Evolutionary conservation across 2,113 vertebrate species (phyloP).

Genomic region (Chlamydotis undulata): DNA sequence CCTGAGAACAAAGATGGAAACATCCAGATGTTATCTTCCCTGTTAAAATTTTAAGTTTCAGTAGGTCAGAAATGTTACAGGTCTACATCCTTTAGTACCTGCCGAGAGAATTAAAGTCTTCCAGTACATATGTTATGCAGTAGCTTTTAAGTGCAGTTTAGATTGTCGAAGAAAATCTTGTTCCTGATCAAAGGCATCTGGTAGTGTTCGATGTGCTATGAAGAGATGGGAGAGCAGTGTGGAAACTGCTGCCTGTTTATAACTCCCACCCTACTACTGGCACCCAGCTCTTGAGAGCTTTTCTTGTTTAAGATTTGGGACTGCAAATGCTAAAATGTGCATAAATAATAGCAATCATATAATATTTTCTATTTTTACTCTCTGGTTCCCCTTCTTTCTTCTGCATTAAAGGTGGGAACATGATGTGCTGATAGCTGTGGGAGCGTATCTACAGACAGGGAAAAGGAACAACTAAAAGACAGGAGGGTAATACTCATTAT

Average conservation of each 20-base stretch:
- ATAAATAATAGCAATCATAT: neutral
- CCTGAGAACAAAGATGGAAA: neutral
- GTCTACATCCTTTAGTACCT: neutral
- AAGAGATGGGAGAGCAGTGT: neutral
- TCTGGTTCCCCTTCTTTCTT: neutral
- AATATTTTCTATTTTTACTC: neutral
- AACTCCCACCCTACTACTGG: neutral
- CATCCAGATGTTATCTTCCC: neutral
- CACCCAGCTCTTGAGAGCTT: neutral
- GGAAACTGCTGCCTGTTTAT: neutral
- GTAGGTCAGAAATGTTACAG: neutral
- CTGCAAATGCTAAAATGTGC: neutral
- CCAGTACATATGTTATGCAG: neutral
- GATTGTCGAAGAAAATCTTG: neutral
- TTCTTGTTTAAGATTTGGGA: neutral
- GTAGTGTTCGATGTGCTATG: neutral
- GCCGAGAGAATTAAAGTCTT: neutral
- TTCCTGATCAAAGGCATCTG: neutral
- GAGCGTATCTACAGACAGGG: rapidly evolving
- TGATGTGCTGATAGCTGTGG: neutral
- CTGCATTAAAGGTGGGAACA: neutral
- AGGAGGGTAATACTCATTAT: neutral
- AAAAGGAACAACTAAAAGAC: neutral
- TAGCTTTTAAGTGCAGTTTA: neutral
- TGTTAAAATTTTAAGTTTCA: neutral